A percentile compares a stretch with the other conserved stretches of the same genome.
Evolutionary conservation across 2,888 invertebrate species (phyloP).

Genomic region (Epinotia demarniana): DNA sequence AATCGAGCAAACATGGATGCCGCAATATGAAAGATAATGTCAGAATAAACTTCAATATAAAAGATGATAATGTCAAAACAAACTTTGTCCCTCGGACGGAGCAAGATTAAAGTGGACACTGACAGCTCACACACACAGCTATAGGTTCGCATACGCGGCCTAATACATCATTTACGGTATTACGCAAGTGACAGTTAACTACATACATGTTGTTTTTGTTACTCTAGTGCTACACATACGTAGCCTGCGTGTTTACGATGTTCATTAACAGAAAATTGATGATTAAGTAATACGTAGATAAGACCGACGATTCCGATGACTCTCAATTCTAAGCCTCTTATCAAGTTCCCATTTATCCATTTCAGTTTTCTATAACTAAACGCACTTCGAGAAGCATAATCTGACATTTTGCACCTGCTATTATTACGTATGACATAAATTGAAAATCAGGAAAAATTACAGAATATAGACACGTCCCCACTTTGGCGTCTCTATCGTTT

Average conservation of each 20-base stretch:
- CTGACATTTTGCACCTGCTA: no score
- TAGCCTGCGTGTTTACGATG: neutral
- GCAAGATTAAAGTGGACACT: slow-evolving; percentile 54
- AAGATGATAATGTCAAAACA: slow-evolving; percentile 51
- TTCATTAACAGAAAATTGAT: neutral
- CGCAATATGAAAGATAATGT: slow-evolving; percentile 62
- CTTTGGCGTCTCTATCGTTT: no score
- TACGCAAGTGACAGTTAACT: slow-evolving; percentile 2
- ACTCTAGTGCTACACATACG: neutral
- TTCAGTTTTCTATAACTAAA: no score
- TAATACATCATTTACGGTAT: slow-evolving; percentile 1
- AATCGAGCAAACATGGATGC: slow-evolving; percentile 66
- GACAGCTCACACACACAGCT: slow-evolving; percentile 38
- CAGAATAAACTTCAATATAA: slow-evolving; percentile 58
- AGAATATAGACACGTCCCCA: no score
- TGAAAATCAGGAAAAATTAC: no score
- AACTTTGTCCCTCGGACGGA: slow-evolving; percentile 51
- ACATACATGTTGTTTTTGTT: neutral
- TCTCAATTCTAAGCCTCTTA: no score
- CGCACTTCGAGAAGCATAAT: no score
- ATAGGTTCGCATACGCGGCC: neutral
- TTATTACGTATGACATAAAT: no score
- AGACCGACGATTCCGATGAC: no score
- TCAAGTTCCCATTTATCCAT: no score
- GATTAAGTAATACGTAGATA: neutral